These are phyloP conservation scores for Chymomyza amoena DNA, from an alignment of 2,888 invertebrate species.

Conservation along the genomic window DNA sequence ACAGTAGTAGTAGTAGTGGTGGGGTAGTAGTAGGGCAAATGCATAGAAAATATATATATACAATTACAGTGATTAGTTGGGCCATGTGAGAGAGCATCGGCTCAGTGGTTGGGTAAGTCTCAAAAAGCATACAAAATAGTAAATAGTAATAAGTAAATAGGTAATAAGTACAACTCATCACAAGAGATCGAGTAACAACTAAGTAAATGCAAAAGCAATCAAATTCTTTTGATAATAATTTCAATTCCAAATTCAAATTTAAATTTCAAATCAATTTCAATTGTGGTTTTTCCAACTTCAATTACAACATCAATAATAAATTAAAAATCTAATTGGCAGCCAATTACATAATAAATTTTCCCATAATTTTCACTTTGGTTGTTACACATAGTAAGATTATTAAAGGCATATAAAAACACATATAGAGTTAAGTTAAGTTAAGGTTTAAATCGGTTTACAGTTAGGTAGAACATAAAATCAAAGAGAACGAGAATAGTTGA, in stretches of 20 bases:
- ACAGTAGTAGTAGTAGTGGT: constrained; percentile 22
- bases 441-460: constrained; percentile 33
- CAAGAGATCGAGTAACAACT: constrained; percentile 54
- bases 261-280: background rate
- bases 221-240: constrained; percentile 42
- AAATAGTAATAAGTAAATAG: too few species aligned
- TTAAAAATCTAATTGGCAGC: constrained; percentile 36
- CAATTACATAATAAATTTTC: constrained; percentile 36
- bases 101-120: constrained; percentile 41
- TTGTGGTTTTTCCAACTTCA: constrained; percentile 19
- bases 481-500: constrained; percentile 29
- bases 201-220: constrained; percentile 71
- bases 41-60: constrained; percentile 67
- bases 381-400: constrained; percentile 6
- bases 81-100: constrained; percentile 61
- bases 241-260: constrained; percentile 38
- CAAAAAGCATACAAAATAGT: constrained; percentile 7
- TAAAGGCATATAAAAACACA: constrained; percentile 48
- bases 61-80: constrained; percentile 69
- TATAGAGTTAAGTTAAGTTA: constrained; percentile 36
- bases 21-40: constrained; percentile 56
- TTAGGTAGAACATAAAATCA: constrained; percentile 42
- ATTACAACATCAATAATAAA: constrained; percentile 62
- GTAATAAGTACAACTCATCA: constrained; percentile 61
- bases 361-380: background rate